Conservation (phyloP, 1,140 invertebrate species). For the Pomacea maculata region DNA sequence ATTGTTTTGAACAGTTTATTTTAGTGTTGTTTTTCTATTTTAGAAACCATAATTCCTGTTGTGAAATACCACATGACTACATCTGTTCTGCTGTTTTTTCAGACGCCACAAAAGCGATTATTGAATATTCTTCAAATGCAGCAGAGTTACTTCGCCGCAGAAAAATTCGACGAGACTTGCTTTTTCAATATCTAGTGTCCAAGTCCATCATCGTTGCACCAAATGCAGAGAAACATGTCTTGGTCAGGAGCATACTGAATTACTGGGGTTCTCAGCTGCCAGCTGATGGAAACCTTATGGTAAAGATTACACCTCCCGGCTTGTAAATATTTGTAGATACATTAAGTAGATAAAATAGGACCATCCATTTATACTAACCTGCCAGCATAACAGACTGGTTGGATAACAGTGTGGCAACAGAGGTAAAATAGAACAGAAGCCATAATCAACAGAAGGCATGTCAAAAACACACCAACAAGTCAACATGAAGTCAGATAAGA, state of each 20-base stretch:
- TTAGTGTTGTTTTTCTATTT: no score
- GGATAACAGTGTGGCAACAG: no score
- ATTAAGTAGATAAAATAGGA: no score
- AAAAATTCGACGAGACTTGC: constrained; percentile 46
- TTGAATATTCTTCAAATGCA: constrained; percentile 40
- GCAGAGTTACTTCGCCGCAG: constrained; percentile 43
- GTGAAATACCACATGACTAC: no score
- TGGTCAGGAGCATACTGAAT: constrained; percentile 31
- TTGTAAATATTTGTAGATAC: not conserved
- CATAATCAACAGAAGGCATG: no score
- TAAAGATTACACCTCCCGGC: not conserved
- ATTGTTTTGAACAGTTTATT: no score
- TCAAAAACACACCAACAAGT: no score
- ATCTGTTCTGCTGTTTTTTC: constrained; percentile 26
- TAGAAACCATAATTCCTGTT: no score
- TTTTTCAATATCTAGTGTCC: constrained; percentile 46
- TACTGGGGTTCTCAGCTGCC: constrained; percentile 30
- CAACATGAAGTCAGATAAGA: no score
- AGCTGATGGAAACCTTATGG: not conserved
- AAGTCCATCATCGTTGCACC: constrained; percentile 31
- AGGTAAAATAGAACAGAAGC: no score
- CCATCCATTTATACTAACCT: no score
- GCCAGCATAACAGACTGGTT: no score
- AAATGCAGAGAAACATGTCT: constrained; percentile 29
- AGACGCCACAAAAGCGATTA: constrained; percentile 47